Evolutionary conservation across 2,888 invertebrate genomes (phyloP).

Genomic region (Hypselothyrea guttata): DNA sequence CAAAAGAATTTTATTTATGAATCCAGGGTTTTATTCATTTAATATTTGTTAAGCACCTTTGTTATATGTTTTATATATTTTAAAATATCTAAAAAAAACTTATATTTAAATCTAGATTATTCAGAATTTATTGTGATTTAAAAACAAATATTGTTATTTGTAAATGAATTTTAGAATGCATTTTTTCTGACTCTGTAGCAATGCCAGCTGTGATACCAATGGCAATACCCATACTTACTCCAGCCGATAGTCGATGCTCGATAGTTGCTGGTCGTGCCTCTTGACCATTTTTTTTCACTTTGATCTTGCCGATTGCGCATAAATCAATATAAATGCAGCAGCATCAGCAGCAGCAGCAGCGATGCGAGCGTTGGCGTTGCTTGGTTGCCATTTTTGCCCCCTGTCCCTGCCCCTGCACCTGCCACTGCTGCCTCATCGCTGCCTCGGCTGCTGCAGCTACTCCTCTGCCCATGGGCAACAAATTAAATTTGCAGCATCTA

Average conservation of each 20-base stretch:
- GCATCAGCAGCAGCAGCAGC: constrained; percentile 5
- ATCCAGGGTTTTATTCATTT: too few species aligned
- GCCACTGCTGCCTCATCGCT: not conserved
- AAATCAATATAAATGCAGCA: constrained; percentile 66
- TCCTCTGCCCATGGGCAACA: constrained; percentile 35
- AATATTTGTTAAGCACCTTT: too few species aligned
- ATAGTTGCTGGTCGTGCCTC: constrained; percentile 33
- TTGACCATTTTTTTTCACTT: constrained; percentile 38
- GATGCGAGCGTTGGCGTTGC: constrained; percentile 20
- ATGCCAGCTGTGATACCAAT: constrained; percentile 7
- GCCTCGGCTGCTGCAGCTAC: too few species aligned
- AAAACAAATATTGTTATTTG: too few species aligned
- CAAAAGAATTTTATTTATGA: too few species aligned
- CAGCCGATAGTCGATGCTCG: not conserved
- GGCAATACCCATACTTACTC: not conserved
- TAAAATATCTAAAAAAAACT: too few species aligned
- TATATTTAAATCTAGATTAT: too few species aligned
- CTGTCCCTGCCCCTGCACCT: not conserved
- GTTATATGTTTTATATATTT: too few species aligned
- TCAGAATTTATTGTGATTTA: too few species aligned
- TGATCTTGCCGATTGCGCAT: constrained; percentile 66
- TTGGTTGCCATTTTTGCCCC: constrained; percentile 18
- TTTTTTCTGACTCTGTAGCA: too few species aligned
- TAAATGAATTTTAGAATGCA: too few species aligned
- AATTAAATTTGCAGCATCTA: constrained; percentile 51